Evolutionary conservation across 2,113 vertebrate genomes (phyloP).

Genomic region (Nothocercus nigrocapillus): DNA sequence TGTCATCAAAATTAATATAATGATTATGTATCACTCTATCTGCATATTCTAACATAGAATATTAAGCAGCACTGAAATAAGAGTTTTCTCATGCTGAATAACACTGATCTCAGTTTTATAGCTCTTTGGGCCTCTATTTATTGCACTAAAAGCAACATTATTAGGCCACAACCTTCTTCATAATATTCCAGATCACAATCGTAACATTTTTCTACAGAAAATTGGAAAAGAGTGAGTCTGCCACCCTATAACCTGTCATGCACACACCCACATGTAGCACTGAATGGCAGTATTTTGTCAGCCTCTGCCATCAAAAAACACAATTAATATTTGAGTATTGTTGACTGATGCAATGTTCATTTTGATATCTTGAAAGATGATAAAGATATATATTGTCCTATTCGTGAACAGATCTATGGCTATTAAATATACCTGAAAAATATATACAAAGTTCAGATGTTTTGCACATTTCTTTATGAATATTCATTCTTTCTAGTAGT

Average conservation of each 20-base stretch:
- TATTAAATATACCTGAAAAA: background rate
- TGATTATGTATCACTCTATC: constrained; percentile 11
- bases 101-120: background rate
- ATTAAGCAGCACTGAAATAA: background rate
- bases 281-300: background rate
- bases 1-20: constrained; percentile 50
- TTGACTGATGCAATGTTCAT: background rate
- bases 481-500: background rate
- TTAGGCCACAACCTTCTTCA: background rate
- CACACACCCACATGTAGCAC: rapidly evolving
- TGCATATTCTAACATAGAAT: background rate
- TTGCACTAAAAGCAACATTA: background rate
- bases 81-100: background rate
- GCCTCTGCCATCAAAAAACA: background rate
- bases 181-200: background rate
- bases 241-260: background rate
- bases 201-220: background rate
- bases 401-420: background rate
- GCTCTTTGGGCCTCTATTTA: background rate
- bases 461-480: background rate
- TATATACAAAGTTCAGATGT: background rate
- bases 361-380: background rate
- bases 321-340: background rate
- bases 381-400: background rate
- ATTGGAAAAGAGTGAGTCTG: background rate